Evolutionary conservation across 1,140 invertebrate genomes (phyloP).

Genomic region (Panonychus citri): DNA sequence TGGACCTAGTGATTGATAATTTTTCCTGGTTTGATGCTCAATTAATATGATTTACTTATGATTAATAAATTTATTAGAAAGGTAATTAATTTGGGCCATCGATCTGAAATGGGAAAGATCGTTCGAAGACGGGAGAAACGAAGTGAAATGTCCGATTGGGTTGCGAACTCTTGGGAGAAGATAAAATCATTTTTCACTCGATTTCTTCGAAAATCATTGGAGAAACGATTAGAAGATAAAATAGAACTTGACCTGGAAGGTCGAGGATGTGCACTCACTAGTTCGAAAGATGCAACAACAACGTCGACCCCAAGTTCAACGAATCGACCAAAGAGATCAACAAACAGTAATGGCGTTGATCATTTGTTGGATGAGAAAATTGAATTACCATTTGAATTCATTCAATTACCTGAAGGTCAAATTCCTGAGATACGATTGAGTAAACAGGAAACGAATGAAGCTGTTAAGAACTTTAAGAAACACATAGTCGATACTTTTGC

Average conservation of each 20-base stretch:
- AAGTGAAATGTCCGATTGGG: neutral
- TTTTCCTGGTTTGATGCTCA: too few relatives aligned
- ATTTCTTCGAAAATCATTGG: constrained; percentile 1
- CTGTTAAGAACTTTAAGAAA: constrained; percentile 13
- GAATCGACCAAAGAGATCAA: neutral
- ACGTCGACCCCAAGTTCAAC: too few relatives aligned
- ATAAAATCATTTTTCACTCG: constrained; percentile 11
- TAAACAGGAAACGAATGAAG: constrained; percentile 9
- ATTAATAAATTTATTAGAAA: neutral
- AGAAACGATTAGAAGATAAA: neutral
- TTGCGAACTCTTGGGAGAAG: constrained; percentile 7
- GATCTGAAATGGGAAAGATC: neutral
- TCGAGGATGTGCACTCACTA: neutral
- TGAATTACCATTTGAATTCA: constrained; percentile 10
- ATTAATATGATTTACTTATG: too few relatives aligned
- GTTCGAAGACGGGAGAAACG: neutral
- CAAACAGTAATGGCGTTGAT: neutral
- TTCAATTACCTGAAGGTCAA: constrained; percentile 10
- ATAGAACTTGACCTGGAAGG: neutral
- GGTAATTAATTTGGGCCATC: neutral
- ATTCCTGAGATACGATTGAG: constrained; percentile 13
- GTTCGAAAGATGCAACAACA: neutral
- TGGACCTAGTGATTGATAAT: too few relatives aligned
- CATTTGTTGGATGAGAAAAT: constrained; percentile 2
- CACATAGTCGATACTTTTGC: constrained; percentile 13